Evolutionary conservation across 2,113 vertebrate species (phyloP), one percentile per base, ranked within the genome.

Genomic region (Pogonocichla stellata): DNA sequence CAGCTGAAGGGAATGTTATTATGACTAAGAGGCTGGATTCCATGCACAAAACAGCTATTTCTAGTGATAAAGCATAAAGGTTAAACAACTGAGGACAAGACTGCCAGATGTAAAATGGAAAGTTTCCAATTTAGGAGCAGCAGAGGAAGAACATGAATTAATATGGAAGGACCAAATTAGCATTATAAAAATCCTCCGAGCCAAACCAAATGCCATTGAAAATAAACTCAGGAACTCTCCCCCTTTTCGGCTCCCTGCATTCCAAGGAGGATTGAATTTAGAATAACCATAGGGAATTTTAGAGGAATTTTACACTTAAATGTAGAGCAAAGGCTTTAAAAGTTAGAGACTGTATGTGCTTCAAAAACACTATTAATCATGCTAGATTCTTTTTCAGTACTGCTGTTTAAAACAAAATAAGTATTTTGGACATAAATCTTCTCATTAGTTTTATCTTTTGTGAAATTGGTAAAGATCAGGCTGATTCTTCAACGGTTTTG

Each of bases 201-300:
- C 26, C 82, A 95, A 84, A 94, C 79, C 40, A 94, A 88, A 95
- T 80, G 88, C 93, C 80, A 94, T 29, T 93, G 88, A 92, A 96
- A 95, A 97, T 86, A 97, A 96, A 96, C 87, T 79, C 93, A 82
- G 66, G 47, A 95, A 95, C 79, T 80, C 66, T 92, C 70, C 71
- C 88, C 56, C 88, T 87, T 47, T 88, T 82, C 60, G 90, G 71
- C 71, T 97, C 91, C 33, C 34, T 73, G 75, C 91, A 86, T 95
- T 97, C 96, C 94, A 92, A 67, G 45, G 67, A 91, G 79, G 72
- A 85, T 4, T 91, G 87, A 90, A 92, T 90, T 91, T 91, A 90
- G 87, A 94, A 91, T 45, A 95, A 90, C 64, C 67, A 86, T 64
- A 74, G 34, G 61, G 85, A 94, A 94, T 93, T 93, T 86, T 36